Evolutionary conservation across 2,888 invertebrate species (phyloP).

Genomic region (Teinopalpus imperialis): DNA sequence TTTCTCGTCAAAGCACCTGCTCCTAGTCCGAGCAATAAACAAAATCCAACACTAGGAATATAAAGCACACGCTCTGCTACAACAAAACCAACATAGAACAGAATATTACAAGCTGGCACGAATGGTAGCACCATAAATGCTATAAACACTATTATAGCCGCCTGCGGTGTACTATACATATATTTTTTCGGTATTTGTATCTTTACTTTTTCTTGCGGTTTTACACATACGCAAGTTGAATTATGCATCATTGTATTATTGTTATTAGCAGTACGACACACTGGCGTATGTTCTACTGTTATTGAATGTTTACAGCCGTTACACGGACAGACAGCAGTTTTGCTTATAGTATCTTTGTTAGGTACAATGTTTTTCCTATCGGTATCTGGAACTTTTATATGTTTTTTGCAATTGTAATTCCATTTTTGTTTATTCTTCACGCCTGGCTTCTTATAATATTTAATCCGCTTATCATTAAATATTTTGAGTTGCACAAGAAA

Average conservation of each 20-base stretch:
- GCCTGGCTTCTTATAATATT: conserved; percentile 67
- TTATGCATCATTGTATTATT: conserved; percentile 84
- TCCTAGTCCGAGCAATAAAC: conserved; percentile 92
- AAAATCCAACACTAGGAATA: conserved; percentile 97
- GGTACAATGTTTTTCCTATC: conserved; percentile 65
- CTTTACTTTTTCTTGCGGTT: conserved; percentile 52
- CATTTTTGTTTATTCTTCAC: conserved; percentile 70
- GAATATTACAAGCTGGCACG: conserved; percentile 96
- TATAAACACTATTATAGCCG: conserved; percentile 82
- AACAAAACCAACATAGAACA: conserved; percentile 99
- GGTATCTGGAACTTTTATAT: conserved; percentile 63
- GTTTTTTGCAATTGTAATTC: conserved; percentile 66
- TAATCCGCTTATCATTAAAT: conserved; percentile 60
- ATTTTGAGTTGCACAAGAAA: conserved; percentile 62
- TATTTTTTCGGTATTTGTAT: conserved; percentile 49
- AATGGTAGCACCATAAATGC: conserved; percentile 95
- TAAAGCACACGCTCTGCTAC: conserved; percentile 98
- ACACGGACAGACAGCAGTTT: conserved; percentile 79
- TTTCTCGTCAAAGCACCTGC: conserved; percentile 71
- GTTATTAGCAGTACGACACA: conserved; percentile 87
- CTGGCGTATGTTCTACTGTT: conserved; percentile 85
- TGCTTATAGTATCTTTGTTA: conserved; percentile 57
- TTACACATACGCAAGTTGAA: conserved; percentile 71
- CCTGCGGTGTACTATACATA: conserved; percentile 65
- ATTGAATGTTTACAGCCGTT: conserved; percentile 86